These are phyloP conservation scores for Adineta ricciae DNA, from an alignment of 2,888 invertebrate species.

Conservation along the genomic window DNA sequence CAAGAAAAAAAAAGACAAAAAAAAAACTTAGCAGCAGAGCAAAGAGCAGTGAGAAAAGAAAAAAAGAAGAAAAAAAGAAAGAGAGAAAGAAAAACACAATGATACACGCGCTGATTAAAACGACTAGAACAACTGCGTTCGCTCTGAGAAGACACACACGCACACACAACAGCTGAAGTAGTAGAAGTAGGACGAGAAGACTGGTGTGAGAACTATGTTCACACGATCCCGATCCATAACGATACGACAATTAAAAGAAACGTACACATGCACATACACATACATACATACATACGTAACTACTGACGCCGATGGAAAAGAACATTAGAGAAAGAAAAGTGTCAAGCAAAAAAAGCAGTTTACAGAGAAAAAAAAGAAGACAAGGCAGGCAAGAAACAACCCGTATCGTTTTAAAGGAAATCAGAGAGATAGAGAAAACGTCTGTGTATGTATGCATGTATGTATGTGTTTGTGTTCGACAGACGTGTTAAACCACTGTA, in stretches of 20 bases:
- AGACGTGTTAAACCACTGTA: background rate
- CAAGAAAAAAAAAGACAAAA: slow-evolving; percentile 14
- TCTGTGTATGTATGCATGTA: background rate
- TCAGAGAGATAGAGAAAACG: background rate
- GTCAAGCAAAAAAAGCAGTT: background rate
- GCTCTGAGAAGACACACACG: slow-evolving; percentile 1
- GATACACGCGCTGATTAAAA: slow-evolving; percentile 4
- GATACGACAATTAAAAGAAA: background rate
- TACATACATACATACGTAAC: background rate
- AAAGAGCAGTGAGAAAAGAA: background rate
- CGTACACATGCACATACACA: background rate
- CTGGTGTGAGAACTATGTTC: slow-evolving; percentile 21
- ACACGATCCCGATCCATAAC: slow-evolving; percentile 15
- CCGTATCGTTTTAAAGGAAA: background rate
- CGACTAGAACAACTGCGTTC: slow-evolving; percentile 23
- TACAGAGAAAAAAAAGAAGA: background rate
- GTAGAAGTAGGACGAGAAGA: slow-evolving; percentile 1
- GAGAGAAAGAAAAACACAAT: background rate
- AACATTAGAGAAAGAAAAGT: background rate
- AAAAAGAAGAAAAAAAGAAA: background rate
- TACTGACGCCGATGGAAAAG: background rate
- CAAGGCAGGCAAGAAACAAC: background rate
- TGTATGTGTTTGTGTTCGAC: background rate
- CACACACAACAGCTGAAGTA: background rate
- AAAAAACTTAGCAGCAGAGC: slow-evolving; percentile 2